A percentile compares a stretch with the other conserved stretches of the same genome.
These are phyloP conservation scores for Crenichthys baileyi DNA, from an alignment of 2,797 vertebrate species.

Conservation along the genomic window DNA sequence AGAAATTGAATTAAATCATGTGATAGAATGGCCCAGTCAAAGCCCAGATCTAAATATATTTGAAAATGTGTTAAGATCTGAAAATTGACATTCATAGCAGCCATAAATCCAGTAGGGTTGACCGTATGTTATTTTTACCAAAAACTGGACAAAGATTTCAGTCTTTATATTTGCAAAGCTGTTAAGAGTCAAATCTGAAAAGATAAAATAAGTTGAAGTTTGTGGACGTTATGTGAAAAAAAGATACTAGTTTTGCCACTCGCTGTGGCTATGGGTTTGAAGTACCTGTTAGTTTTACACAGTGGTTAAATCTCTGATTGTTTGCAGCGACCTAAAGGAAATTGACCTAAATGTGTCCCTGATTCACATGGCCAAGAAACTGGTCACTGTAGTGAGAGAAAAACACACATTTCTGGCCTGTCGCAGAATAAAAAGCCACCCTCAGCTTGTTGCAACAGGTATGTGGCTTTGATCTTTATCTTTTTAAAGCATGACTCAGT, in stretches of 20 bases:
- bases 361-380: neutral
- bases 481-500: neutral
- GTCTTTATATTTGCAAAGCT: neutral
- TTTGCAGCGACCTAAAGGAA: neutral
- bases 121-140: too few relatives aligned
- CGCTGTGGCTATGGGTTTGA: neutral
- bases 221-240: neutral
- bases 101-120: too few relatives aligned
- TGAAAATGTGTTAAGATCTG: too few relatives aligned
- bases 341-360: neutral
- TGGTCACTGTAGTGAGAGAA: neutral
- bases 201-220: neutral
- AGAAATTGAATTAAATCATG: too few relatives aligned
- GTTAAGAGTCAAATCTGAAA: neutral
- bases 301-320: neutral
- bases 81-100: too few relatives aligned
- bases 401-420: neutral
- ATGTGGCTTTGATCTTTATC: slow-evolving; percentile 10
- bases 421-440: neutral
- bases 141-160: too few relatives aligned
- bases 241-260: neutral
- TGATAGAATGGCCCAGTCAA: too few relatives aligned
- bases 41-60: too few relatives aligned
- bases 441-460: slow-evolving; percentile 2
- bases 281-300: neutral